Percentiles rank a stretch among this genome's conserved stretches.
phyloP scores from a whole-genome alignment of 2,888 invertebrate species.

The Caenorhabditis parvicauda region DNA sequence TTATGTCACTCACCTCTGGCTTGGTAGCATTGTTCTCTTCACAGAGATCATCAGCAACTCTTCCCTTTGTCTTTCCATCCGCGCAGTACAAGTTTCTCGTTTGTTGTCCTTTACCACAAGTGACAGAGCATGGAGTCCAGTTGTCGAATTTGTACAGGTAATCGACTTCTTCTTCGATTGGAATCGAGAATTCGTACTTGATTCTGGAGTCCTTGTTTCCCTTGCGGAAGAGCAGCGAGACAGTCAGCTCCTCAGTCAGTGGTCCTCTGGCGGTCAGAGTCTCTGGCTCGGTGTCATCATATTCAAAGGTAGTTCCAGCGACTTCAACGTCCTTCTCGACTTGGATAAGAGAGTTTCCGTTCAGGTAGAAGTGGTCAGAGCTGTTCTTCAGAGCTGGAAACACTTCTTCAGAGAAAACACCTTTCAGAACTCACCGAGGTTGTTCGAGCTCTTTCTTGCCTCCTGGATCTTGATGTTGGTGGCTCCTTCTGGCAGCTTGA shows the following conservation, averaged over 20 bases:
- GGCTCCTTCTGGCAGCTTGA: conserved; percentile 87
- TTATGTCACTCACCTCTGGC: conserved; percentile 81
- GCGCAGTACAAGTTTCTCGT: conserved; percentile 79
- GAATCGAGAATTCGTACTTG: conserved; percentile 85
- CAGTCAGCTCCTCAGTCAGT: conserved; percentile 72
- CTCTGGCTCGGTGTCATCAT: conserved; percentile 81
- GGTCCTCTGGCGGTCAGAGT: conserved; percentile 81
- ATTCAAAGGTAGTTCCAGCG: conserved; percentile 82
- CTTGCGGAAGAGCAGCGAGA: conserved; percentile 75
- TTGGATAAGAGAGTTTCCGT: conserved; percentile 91
- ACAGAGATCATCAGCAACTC: conserved; percentile 77
- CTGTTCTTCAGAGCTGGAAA: conserved; percentile 77
- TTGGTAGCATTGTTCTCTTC: conserved; percentile 72
- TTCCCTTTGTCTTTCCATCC: conserved; percentile 73
- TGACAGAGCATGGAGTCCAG: conserved; percentile 79
- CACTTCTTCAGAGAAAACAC: too few relatives aligned
- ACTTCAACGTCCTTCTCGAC: conserved; percentile 70
- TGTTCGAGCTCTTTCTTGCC: conserved; percentile 80
- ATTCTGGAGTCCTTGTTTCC: conserved; percentile 72
- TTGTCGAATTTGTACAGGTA: conserved; percentile 81
- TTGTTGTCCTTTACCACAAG: conserved; percentile 86
- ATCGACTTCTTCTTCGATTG: conserved; percentile 71
- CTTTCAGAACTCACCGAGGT: conserved; percentile 77
- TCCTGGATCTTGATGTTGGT: conserved; percentile 83
- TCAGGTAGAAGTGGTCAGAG: conserved; percentile 81